These are phyloP conservation scores for Petrolisthes manimaculis DNA, from an alignment of 2,888 invertebrate species.

Conservation along the genomic window DNA sequence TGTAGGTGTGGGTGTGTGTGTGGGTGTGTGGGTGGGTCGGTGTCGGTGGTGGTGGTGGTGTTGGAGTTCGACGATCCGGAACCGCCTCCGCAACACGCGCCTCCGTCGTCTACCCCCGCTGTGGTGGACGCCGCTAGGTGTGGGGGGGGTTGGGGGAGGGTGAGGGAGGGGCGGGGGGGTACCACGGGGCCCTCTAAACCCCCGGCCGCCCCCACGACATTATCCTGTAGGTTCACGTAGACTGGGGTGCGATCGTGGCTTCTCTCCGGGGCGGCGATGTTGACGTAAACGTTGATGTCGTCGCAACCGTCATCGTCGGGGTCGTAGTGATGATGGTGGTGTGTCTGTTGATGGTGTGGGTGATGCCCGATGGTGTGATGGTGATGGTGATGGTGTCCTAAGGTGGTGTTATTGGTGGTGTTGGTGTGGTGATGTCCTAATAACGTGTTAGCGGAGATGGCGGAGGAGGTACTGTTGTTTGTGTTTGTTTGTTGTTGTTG, in stretches of 20 bases:
- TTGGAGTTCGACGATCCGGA: conserved; percentile 63
- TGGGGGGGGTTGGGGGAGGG: too few relatives aligned
- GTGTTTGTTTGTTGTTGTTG: too few relatives aligned
- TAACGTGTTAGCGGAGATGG: too few relatives aligned
- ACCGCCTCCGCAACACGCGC: conserved; percentile 1
- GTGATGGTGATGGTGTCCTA: too few relatives aligned
- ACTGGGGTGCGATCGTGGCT: conserved; percentile 44
- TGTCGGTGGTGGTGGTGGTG: conserved; percentile 39
- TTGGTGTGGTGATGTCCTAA: too few relatives aligned
- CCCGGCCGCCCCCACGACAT: not conserved
- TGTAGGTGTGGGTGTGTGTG: too few relatives aligned
- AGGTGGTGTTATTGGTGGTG: too few relatives aligned
- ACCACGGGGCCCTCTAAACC: conserved; percentile 52
- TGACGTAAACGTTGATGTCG: conserved; percentile 54
- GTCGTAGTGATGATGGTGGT: not conserved
- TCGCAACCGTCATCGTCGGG: not conserved
- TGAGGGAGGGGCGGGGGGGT: conserved; percentile 57
- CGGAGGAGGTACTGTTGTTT: too few relatives aligned
- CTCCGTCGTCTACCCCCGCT: not conserved
- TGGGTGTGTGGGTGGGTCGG: not conserved
- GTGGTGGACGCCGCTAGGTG: too few relatives aligned
- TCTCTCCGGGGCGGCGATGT: conserved; percentile 46
- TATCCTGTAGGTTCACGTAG: conserved; percentile 60
- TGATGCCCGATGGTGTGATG: too few relatives aligned
- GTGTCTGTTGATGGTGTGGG: too few relatives aligned